These are phyloP conservation scores for Harpalus rubripes DNA, from an alignment of 2,888 invertebrate species.

Conservation along the genomic window DNA sequence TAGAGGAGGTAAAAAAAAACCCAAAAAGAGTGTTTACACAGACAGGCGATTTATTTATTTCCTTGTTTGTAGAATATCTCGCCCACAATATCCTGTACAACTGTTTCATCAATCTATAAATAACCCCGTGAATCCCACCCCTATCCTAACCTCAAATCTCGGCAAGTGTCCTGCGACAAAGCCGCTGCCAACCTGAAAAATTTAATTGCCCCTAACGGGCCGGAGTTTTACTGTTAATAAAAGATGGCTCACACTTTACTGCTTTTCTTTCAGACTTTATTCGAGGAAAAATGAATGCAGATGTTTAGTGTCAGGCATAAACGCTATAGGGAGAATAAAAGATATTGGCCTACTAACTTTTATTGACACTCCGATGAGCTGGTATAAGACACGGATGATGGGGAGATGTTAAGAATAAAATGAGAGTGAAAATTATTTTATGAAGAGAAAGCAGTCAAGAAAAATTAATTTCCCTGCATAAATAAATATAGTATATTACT, in stretches of 20 bases:
- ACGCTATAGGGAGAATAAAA: constrained; percentile 46
- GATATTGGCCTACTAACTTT: constrained; percentile 60
- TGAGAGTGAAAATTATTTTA: neutral
- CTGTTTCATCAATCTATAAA: neutral
- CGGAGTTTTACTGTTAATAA: constrained; percentile 65
- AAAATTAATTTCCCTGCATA: neutral
- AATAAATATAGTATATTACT: too few species aligned
- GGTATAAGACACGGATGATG: neutral
- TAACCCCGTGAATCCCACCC: neutral
- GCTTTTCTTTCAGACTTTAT: constrained; percentile 26
- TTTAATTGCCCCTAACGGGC: constrained; percentile 61
- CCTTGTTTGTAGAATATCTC: too few species aligned
- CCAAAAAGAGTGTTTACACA: too few species aligned
- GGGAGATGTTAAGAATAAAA: neutral
- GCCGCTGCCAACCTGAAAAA: constrained; percentile 44
- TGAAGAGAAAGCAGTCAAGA: neutral
- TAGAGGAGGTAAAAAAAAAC: too few species aligned
- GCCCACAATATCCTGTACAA: too few species aligned
- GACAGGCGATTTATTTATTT: too few species aligned
- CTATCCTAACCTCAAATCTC: constrained; percentile 30
- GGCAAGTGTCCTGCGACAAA: constrained; percentile 29
- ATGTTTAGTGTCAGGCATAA: constrained; percentile 56
- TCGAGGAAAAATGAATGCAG: constrained; percentile 54
- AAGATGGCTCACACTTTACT: constrained; percentile 51
- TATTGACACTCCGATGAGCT: constrained; percentile 28